These are phyloP conservation scores for Thalassoma bifasciatum DNA, from an alignment of 2,113 vertebrate species.

Conservation along the genomic window DNA sequence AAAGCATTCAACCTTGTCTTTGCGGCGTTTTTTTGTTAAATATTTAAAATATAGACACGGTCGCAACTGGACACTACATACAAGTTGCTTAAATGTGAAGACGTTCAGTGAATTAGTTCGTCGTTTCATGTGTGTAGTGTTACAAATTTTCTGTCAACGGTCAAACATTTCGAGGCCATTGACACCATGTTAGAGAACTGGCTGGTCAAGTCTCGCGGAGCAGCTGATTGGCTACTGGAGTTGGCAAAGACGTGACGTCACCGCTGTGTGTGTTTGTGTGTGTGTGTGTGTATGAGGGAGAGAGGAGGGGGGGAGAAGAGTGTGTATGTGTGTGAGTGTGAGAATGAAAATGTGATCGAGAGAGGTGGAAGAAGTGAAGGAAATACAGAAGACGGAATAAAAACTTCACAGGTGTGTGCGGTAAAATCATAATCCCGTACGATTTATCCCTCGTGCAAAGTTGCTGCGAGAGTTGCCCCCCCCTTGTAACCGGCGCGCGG, in stretches of 20 bases:
- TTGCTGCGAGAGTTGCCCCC: constrained; percentile 53
- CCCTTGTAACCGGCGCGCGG: constrained; percentile 29
- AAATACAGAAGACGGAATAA: constrained; percentile 21
- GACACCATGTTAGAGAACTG: constrained; percentile 34
- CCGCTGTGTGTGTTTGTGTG: constrained; percentile 59
- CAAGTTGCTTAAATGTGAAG: no score
- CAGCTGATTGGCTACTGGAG: constrained; percentile 64
- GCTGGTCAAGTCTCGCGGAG: constrained; percentile 31
- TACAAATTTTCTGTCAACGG: no score
- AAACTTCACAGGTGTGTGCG: constrained; percentile 5
- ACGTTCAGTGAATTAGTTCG: no score
- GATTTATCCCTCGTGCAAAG: constrained; percentile 44
- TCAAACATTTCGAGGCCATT: neutral
- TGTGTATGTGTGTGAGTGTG: no score
- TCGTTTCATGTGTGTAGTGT: neutral
- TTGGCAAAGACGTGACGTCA: constrained; percentile 73
- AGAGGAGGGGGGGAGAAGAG: neutral
- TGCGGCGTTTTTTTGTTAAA: neutral
- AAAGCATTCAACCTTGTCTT: neutral
- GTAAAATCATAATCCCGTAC: neutral
- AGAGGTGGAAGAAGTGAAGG: constrained; percentile 58
- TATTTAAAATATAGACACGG: no score
- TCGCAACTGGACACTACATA: no score
- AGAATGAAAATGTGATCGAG: constrained; percentile 54
- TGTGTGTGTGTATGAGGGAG: constrained; percentile 8